These are phyloP conservation scores for Herpetotheres cachinnans DNA, from an alignment of 2,113 vertebrate genomes.

Conservation along the genomic window DNA sequence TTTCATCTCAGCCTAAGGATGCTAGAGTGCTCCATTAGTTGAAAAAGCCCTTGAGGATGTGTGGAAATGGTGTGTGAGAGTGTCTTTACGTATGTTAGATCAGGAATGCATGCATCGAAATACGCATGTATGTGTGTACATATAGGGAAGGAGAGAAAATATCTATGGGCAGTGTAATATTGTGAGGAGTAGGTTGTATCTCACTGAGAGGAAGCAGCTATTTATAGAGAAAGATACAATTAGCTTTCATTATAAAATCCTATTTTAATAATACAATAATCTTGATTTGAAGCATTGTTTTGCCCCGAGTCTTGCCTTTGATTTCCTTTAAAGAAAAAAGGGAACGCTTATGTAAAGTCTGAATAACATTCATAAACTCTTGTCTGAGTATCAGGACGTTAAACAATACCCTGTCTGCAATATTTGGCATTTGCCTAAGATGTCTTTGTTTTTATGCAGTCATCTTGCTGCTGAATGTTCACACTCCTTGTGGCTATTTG, in stretches of 20 bases:
- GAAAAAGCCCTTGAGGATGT: conserved; percentile 32
- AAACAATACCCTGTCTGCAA: conserved; percentile 5
- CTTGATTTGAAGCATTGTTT: not conserved
- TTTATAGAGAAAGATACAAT: not conserved
- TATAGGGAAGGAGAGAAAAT: not conserved
- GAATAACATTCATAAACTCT: not conserved
- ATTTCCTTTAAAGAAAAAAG: not conserved
- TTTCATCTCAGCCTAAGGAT: conserved; percentile 50
- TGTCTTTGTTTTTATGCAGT: conserved; percentile 21
- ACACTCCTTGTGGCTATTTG: conserved; percentile 17
- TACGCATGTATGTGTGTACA: not conserved
- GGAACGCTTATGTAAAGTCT: not conserved
- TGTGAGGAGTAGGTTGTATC: not conserved
- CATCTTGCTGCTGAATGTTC: not conserved
- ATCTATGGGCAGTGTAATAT: not conserved
- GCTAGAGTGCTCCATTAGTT: conserved; percentile 44
- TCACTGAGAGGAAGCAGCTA: not conserved
- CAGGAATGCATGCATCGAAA: not conserved
- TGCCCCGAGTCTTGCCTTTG: not conserved
- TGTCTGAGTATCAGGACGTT: conserved; percentile 6
- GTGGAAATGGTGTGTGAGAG: not conserved
- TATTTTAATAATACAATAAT: not conserved
- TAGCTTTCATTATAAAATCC: not conserved
- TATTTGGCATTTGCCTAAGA: not conserved
- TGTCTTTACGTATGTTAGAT: not conserved